These are phyloP conservation scores for Hypsibius dujardini DNA, from an alignment of 1,140 invertebrate genomes.

Conservation along the genomic window DNA sequence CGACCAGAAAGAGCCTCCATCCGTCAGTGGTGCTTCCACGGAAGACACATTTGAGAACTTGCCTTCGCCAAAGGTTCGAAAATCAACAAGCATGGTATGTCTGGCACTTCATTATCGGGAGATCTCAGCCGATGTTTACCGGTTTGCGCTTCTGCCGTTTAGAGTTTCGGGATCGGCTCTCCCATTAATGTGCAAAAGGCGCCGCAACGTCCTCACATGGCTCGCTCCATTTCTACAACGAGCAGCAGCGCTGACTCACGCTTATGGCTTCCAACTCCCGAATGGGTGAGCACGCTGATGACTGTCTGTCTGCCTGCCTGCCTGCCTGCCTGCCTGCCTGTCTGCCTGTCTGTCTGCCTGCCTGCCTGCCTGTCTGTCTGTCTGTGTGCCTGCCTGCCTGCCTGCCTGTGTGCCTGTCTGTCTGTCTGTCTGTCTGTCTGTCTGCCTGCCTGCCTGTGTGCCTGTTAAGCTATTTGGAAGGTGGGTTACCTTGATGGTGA, in stretches of 20 bases:
- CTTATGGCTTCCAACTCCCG: slow-evolving; percentile 61
- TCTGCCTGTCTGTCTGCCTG: too few relatives aligned
- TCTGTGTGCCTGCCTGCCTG: too few relatives aligned
- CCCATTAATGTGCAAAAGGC: too few relatives aligned
- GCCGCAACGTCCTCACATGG: slow-evolving; percentile 17
- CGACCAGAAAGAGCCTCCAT: slow-evolving; percentile 25
- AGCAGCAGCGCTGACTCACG: slow-evolving; percentile 21
- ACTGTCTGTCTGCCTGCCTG: too few relatives aligned
- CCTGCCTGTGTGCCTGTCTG: too few relatives aligned
- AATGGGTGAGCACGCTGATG: slow-evolving; percentile 49
- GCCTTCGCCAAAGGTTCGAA: slow-evolving; percentile 17
- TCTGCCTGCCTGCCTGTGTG: background rate
- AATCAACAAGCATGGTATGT: slow-evolving; percentile 19
- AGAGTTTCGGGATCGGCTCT: too few relatives aligned
- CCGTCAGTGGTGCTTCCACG: slow-evolving; percentile 19
- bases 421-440: background rate
- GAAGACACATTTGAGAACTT: slow-evolving; percentile 24
- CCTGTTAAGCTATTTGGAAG: slow-evolving; percentile 16
- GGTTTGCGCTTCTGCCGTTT: too few relatives aligned
- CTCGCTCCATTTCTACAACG: slow-evolving; percentile 19
- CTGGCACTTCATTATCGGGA: too few relatives aligned
- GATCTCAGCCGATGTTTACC: too few relatives aligned
- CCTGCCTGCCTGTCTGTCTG: too few relatives aligned
- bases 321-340: too few relatives aligned
- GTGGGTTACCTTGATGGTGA: background rate